A percentile compares a stretch with the other conserved stretches of the same genome.
Evolutionary conservation across 2,797 vertebrate species (phyloP).

Genomic region (Atherinosoma microstoma): DNA sequence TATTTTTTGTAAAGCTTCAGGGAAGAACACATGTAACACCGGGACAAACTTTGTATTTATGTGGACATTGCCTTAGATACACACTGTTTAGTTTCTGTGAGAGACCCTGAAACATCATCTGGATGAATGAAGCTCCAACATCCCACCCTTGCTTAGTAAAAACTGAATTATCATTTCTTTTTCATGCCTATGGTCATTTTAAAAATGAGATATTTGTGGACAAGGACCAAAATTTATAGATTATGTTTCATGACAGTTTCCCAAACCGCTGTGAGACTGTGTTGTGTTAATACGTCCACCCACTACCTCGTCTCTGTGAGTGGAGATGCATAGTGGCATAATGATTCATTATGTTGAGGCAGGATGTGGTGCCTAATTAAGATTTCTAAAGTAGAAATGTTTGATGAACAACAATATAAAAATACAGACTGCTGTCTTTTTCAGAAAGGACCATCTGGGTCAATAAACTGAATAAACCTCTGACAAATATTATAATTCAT

Average conservation of each 20-base stretch:
- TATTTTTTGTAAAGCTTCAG: no score
- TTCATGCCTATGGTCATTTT: neutral
- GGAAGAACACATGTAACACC: no score
- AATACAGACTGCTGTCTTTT: neutral
- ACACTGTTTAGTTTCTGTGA: no score
- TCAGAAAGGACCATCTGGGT: neutral
- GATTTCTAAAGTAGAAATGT: neutral
- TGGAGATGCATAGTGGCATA: neutral
- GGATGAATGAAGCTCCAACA: neutral
- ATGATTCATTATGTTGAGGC: conserved; percentile 2
- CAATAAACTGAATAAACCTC: neutral
- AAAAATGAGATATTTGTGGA: neutral
- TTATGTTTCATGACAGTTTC: neutral
- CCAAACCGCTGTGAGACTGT: neutral
- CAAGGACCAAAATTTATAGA: neutral
- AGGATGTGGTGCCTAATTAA: neutral
- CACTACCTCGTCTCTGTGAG: neutral
- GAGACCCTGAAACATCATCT: no score
- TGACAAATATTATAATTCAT: neutral
- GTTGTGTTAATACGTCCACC: neutral
- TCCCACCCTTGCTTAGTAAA: no score
- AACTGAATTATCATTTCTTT: neutral
- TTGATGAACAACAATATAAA: neutral
- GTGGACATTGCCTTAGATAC: no score
- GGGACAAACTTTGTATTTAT: no score